Conservation (phyloP, 2,113 vertebrate genomes). For the Polypterus bichir region DNA sequence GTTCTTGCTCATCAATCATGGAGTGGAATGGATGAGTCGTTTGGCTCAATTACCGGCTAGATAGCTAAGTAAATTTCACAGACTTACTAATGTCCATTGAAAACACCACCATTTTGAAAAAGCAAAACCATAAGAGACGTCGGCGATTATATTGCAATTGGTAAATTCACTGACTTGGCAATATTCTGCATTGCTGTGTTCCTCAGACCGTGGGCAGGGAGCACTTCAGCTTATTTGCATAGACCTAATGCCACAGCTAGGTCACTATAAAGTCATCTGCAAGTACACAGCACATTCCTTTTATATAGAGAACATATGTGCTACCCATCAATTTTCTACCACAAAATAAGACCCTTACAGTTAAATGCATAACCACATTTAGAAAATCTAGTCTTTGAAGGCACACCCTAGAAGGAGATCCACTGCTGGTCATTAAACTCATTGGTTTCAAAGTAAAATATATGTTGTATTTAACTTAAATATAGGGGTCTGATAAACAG, state of each 20-base stretch:
- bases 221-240: slow-evolving; percentile 20
- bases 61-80: no score
- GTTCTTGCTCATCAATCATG: no score
- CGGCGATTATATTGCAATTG: not conserved
- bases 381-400: slow-evolving; percentile 41
- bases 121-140: not conserved
- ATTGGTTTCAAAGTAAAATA: slow-evolving; percentile 64
- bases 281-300: slow-evolving; percentile 60
- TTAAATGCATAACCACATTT: slow-evolving; percentile 53
- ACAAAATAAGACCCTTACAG: slow-evolving; percentile 62
- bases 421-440: slow-evolving; percentile 58
- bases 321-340: slow-evolving; percentile 60
- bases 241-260: slow-evolving; percentile 59
- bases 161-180: not conserved
- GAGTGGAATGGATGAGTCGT: no score
- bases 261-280: slow-evolving; percentile 54
- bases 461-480: slow-evolving; percentile 75
- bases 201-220: not conserved
- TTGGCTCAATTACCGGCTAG: no score
- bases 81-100: no score
- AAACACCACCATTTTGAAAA: no score
- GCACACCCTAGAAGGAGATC: slow-evolving; percentile 56
- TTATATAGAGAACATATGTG: slow-evolving; percentile 50
- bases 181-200: not conserved
- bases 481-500: slow-evolving; percentile 74